Conservation (phyloP, 1,140 invertebrate genomes). For the Melitaea cinxia region DNA sequence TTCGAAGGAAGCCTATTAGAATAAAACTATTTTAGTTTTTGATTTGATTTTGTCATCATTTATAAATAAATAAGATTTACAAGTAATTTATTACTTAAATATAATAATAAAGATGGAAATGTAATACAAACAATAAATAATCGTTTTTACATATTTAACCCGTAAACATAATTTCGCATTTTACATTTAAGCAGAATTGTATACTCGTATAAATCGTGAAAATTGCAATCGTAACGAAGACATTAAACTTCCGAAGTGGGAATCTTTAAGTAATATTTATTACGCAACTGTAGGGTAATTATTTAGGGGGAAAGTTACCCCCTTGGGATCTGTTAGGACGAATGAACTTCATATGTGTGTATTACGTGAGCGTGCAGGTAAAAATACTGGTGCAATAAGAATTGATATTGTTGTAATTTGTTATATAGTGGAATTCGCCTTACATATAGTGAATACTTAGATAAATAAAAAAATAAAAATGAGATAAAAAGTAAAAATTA, state of each 20-base stretch:
- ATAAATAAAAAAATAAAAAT: too few relatives aligned
- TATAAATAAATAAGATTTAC: too few relatives aligned
- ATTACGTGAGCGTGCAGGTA: constrained; percentile 19
- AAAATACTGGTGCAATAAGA: constrained; percentile 7
- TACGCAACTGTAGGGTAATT: constrained; percentile 60
- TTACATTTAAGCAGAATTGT: neutral
- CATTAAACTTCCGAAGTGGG: constrained; percentile 48
- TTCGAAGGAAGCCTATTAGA: too few relatives aligned
- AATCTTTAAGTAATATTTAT: constrained; percentile 67
- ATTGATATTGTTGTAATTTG: neutral
- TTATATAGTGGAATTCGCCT: neutral
- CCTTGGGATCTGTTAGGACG: neutral
- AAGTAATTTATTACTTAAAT: too few relatives aligned
- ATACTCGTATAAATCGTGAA: constrained; percentile 29
- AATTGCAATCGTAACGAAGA: constrained; percentile 46
- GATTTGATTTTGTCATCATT: too few relatives aligned
- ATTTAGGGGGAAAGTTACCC: constrained; percentile 48
- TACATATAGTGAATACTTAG: too few relatives aligned
- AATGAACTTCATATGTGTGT: constrained; percentile 30
- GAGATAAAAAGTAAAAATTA: too few relatives aligned
- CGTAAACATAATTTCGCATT: neutral
- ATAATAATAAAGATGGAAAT: too few relatives aligned
- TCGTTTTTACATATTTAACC: neutral
- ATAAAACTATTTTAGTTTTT: too few relatives aligned
- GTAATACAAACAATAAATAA: neutral